A percentile compares a stretch with the other conserved stretches of the same genome.
Conservation (phyloP, 92 coral and sea anemone genomes). For the Siderastrea siderea region DNA sequence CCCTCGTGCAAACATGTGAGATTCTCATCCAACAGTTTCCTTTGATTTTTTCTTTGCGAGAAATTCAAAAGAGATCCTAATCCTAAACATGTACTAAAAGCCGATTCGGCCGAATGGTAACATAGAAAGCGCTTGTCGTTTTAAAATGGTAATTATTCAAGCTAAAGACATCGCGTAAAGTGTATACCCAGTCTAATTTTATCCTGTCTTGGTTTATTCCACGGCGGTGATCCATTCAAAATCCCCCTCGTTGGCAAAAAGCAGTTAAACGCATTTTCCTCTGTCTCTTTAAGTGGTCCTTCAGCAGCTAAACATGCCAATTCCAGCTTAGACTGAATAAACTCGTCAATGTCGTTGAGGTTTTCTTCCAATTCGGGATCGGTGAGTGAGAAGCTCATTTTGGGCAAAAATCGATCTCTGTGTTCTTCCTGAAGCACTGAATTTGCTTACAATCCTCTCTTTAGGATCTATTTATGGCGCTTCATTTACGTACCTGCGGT, state of each 20-base stretch:
- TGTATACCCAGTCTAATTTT: neutral
- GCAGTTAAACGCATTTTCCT: neutral
- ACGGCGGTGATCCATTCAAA: neutral
- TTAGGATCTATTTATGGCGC: neutral
- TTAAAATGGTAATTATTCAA: neutral
- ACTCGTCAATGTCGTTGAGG: constrained; percentile 52
- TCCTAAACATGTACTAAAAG: too few relatives aligned
- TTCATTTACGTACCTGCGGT: neutral
- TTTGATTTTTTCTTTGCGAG: neutral
- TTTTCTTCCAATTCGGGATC: constrained; percentile 30
- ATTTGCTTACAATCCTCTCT: neutral
- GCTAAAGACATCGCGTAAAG: neutral
- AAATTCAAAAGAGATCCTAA: neutral
- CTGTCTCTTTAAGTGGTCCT: constrained; percentile 9
- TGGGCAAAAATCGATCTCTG: neutral
- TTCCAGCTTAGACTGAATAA: constrained; percentile 43
- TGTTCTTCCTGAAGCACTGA: neutral
- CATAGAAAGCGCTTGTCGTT: too few relatives aligned
- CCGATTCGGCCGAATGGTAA: too few relatives aligned
- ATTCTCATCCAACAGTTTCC: neutral
- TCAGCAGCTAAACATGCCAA: constrained; percentile 4
- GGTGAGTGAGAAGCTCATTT: constrained; percentile 3
- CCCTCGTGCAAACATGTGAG: neutral
- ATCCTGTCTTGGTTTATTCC: neutral
- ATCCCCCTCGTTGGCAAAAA: neutral